Evolutionary conservation across 2,113 vertebrate genomes (phyloP), one percentile per base, ranked within the genome.

Genomic region (Psephotus haematonotus): DNA sequence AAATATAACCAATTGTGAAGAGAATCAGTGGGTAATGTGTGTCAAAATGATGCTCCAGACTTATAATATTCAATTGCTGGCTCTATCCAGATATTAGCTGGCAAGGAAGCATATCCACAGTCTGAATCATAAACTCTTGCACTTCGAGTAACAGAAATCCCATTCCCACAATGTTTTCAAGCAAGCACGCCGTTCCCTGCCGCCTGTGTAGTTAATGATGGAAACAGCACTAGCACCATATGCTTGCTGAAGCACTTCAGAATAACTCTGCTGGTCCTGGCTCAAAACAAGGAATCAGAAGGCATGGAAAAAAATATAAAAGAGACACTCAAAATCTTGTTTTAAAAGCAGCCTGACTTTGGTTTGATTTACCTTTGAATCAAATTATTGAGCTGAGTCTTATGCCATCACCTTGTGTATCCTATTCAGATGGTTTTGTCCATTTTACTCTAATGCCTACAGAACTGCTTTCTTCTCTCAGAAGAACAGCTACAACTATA

Each of bases 111-210:
- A 57, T 39, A 86, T 12, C 68, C 53, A 78, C 29, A 44, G 50
- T 19, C 23, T 81, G 67, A 96, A 41, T 37, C 60, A 87, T 5
- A 92, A 70, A 77, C 0, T 28, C 25, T 76, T 78, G 68, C 43
- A 52, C 43, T 71, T 43, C 37, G 53, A 44, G 37, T 24, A 62
- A 35, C 16, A 86, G 86, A 63, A 90, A 90, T 68, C 37, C 77
- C 52, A 9, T 90, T 83, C 72, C 72, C 7, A 17, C 64, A 83
- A 50, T 86, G 10, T 93, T 93, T 96, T 88, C 92, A 94, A 94
- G 90, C 83, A 57, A 55, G 50, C 11, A 0, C 41, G 75, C 52
- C 5, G 0, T 44, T 93, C 86, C 50, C 43, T 84, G 65, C 39
- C 0, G 5, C 80, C 64, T 78, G 80, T 37, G 29, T 86, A 47